Evolutionary conservation across 2,113 vertebrate species (phyloP).

Genomic region (Urocolius indicus): DNA sequence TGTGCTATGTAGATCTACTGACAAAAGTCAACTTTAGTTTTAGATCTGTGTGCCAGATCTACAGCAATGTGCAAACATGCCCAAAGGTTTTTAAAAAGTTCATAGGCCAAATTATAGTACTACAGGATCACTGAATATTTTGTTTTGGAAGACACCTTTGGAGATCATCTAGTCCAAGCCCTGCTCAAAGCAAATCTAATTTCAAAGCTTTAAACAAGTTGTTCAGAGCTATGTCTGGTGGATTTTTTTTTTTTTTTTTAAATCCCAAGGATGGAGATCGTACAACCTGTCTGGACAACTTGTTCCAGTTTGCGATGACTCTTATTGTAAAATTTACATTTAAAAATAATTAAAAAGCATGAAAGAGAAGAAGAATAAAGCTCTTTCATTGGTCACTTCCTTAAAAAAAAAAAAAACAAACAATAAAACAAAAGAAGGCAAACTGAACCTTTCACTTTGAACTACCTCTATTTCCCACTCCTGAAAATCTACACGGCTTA

Average conservation of each 20-base stretch:
- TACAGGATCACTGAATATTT: neutral
- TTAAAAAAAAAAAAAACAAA: neutral
- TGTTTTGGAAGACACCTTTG: neutral
- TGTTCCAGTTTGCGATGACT: neutral
- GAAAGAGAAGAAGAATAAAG: neutral
- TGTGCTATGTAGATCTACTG: neutral
- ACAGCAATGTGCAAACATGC: neutral
- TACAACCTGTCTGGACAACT: neutral
- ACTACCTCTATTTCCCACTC: neutral
- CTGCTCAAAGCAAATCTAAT: neutral
- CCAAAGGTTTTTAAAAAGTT: neutral
- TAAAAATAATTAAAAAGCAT: neutral
- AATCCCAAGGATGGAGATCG: neutral
- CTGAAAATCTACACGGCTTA: neutral
- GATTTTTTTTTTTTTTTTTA: neutral
- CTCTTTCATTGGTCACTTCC: neutral
- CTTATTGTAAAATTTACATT: neutral
- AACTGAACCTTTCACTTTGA: neutral
- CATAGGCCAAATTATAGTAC: neutral
- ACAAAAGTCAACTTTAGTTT: neutral
- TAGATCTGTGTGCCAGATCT: neutral
- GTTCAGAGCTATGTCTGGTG: neutral
- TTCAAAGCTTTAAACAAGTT: neutral
- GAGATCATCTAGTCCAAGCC: neutral
- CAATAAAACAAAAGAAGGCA: too few species aligned